Evolutionary conservation across 92 coral and sea anemone species (phyloP).

Genomic region (Porites divaricata): DNA sequence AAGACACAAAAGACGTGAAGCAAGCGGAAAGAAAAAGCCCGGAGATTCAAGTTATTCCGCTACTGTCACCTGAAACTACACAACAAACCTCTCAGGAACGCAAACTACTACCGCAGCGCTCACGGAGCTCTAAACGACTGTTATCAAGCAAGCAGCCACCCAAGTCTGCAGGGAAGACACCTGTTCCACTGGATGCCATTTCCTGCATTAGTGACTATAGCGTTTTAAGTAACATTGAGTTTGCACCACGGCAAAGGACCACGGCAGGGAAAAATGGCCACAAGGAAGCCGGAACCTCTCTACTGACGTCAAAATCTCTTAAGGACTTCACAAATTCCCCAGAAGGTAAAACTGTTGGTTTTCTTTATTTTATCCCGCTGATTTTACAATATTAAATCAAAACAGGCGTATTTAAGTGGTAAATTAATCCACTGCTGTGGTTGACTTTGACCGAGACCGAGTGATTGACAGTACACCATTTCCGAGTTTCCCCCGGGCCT

Average conservation of each 20-base stretch:
- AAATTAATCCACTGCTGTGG: too few relatives aligned
- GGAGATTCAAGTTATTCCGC: constrained; percentile 86
- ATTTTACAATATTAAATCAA: too few relatives aligned
- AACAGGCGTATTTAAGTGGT: too few relatives aligned
- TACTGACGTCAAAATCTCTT: constrained; percentile 87
- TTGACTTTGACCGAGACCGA: too few relatives aligned
- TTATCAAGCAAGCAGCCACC: constrained; percentile 32
- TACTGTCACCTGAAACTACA: constrained; percentile 23
- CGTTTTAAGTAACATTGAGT: constrained; percentile 74
- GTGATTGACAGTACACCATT: too few relatives aligned
- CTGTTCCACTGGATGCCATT: constrained; percentile 81
- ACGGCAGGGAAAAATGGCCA: constrained; percentile 44
- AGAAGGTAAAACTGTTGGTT: constrained; percentile 67
- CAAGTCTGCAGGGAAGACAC: constrained; percentile 39
- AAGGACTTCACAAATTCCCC: constrained; percentile 97
- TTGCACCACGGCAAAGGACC: constrained; percentile 39
- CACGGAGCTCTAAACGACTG: constrained; percentile 58
- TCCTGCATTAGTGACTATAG: constrained; percentile 94
- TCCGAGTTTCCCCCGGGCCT: too few relatives aligned
- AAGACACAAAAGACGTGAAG: not conserved
- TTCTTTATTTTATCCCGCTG: too few relatives aligned
- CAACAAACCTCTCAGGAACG: constrained; percentile 24
- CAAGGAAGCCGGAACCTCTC: constrained; percentile 59
- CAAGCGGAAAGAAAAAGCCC: constrained; percentile 9
- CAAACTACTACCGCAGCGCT: constrained; percentile 65